phyloP scores from a whole-genome alignment of 92 coral and sea anemone genomes.

The Porites evermanni region DNA sequence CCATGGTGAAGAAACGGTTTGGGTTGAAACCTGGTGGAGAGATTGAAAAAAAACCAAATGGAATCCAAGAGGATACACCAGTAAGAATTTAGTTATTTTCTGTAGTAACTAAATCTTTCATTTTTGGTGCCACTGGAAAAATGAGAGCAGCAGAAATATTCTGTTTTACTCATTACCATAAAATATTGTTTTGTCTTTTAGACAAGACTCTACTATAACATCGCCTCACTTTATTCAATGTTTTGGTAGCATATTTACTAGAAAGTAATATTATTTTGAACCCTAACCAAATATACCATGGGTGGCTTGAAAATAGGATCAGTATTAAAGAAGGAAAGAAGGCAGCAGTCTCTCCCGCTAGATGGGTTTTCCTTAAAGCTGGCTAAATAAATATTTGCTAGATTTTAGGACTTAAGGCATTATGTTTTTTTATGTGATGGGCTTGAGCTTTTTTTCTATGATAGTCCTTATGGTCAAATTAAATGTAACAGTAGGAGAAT shows the following conservation, averaged over 20 bases:
- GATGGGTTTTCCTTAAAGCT: too few relatives aligned
- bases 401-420: background rate
- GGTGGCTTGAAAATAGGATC: too few relatives aligned
- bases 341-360: too few relatives aligned
- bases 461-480: too few relatives aligned
- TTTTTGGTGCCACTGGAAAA: background rate
- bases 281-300: too few relatives aligned
- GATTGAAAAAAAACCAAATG: slow-evolving; percentile 51
- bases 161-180: background rate
- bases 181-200: background rate
- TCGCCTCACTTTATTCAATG: too few relatives aligned
- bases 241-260: too few relatives aligned
- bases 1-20: slow-evolving; percentile 92
- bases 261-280: too few relatives aligned
- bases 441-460: too few relatives aligned
- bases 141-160: background rate
- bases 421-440: background rate
- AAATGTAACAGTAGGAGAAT: too few relatives aligned
- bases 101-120: too few relatives aligned
- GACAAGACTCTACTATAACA: background rate
- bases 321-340: too few relatives aligned
- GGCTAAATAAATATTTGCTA: background rate
- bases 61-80: slow-evolving; percentile 68
- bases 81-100: background rate
- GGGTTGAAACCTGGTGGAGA: slow-evolving; percentile 80